Conservation (phyloP, 2,888 invertebrate genomes). For the Gasteruption jaculator region DNA sequence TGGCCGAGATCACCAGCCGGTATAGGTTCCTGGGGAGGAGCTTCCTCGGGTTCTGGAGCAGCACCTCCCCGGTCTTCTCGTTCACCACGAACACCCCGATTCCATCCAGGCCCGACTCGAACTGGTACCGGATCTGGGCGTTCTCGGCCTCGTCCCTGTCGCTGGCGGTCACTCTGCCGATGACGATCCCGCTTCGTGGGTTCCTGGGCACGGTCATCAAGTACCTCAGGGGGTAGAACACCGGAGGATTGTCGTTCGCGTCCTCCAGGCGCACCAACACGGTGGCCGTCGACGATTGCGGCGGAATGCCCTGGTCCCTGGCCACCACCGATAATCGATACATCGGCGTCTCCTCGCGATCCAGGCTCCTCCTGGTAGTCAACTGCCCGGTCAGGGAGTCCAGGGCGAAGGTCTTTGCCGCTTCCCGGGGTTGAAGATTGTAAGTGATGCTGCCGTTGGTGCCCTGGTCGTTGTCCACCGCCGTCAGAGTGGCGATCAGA, state of each 20-base stretch:
- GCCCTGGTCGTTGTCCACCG: constrained; percentile 88
- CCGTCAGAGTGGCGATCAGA: constrained; percentile 77
- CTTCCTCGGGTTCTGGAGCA: constrained; percentile 63
- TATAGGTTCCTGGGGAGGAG: constrained; percentile 66
- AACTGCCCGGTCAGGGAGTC: constrained; percentile 83
- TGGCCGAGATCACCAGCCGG: constrained; percentile 72
- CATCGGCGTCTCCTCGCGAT: constrained; percentile 72
- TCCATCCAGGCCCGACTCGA: constrained; percentile 76
- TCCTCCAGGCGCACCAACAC: constrained; percentile 77
- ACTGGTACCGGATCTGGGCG: constrained; percentile 71
- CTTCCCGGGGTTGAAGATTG: constrained; percentile 71
- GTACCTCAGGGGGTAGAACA: constrained; percentile 87
- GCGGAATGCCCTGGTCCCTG: constrained; percentile 85
- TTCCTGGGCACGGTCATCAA: constrained; percentile 73
- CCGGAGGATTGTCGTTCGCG: constrained; percentile 88
- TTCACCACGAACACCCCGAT: constrained; percentile 79
- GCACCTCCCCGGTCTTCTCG: constrained; percentile 71
- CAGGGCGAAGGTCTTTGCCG: constrained; percentile 79
- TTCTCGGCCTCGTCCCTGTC: constrained; percentile 89
- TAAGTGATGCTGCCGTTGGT: constrained; percentile 90
- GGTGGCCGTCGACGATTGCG: constrained; percentile 86
- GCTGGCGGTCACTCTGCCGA: constrained; percentile 73
- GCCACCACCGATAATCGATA: constrained; percentile 85
- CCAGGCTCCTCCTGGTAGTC: constrained; percentile 71
- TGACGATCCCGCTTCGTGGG: constrained; percentile 59